A percentile compares a stretch with the other conserved stretches of the same genome.
Conservation (phyloP, 2,113 vertebrate genomes). For the Prunella himalayana region DNA sequence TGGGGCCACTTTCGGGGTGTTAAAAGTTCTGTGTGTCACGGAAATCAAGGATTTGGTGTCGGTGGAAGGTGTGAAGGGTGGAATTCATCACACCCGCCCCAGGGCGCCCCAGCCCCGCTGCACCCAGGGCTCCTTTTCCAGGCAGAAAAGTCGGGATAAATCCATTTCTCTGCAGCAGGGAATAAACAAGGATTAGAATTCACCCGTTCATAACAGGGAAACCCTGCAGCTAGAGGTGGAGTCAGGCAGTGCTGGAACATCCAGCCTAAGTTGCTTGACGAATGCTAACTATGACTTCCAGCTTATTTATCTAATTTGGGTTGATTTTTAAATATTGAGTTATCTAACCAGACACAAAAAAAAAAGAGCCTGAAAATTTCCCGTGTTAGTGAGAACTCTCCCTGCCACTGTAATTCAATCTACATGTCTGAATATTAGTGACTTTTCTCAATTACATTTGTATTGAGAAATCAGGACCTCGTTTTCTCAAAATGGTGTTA, state of each 20-base stretch:
- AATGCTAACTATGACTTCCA: conserved; percentile 37
- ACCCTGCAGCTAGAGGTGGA: conserved; percentile 52
- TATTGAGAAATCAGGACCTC: background rate
- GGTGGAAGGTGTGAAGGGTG: background rate
- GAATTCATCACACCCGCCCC: fast-evolving
- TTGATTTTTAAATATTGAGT: conserved; percentile 38
- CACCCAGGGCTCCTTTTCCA: background rate
- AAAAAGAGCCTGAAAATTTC: background rate
- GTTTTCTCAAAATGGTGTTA: background rate
- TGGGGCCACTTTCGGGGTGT: background rate
- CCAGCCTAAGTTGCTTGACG: conserved; percentile 32
- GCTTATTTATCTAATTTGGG: conserved; percentile 52
- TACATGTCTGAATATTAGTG: background rate
- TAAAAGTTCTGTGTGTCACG: background rate
- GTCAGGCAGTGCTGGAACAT: background rate
- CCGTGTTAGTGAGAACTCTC: background rate
- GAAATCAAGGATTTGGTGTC: fast-evolving
- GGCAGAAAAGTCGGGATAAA: background rate
- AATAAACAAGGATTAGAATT: conserved; percentile 43
- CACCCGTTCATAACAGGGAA: conserved; percentile 13
- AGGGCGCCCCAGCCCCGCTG: fast-evolving
- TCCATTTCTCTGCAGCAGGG: background rate
- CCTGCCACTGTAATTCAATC: background rate
- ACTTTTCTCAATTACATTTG: background rate
- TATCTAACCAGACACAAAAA: background rate